Conservation (phyloP, 1,140 invertebrate genomes). For the Musca domestica region DNA sequence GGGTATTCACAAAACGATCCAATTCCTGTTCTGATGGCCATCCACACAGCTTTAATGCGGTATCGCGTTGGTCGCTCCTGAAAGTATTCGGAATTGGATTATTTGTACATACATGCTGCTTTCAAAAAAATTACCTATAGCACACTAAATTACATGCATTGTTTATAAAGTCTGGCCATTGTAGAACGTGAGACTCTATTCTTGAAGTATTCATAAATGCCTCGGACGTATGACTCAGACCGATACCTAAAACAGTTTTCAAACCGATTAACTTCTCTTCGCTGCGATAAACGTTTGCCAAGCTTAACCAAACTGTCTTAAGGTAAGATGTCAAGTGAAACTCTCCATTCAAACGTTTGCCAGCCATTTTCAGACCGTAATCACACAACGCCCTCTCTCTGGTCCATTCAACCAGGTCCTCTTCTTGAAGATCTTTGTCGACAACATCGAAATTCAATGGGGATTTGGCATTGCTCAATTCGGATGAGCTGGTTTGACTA, state of each 20-base stretch:
- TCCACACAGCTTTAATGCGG: conserved; percentile 80
- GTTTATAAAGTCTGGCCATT: conserved; percentile 51
- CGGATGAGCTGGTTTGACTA: conserved; percentile 36
- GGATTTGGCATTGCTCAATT: conserved; percentile 34
- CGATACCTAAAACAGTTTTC: conserved; percentile 61
- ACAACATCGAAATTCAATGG: conserved; percentile 40
- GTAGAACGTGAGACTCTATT: conserved; percentile 43
- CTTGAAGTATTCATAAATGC: conserved; percentile 45
- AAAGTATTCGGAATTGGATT: conserved; percentile 23
- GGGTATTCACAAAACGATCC: conserved; percentile 43
- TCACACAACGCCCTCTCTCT: conserved; percentile 43
- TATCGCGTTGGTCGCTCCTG: conserved; percentile 74
- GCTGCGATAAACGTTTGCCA: conserved; percentile 38
- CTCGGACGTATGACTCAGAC: conserved; percentile 50
- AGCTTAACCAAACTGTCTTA: conserved; percentile 40
- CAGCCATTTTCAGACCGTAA: conserved; percentile 41
- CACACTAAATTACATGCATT: conserved; percentile 45
- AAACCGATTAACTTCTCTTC: conserved; percentile 43
- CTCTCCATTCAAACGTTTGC: conserved; percentile 33
- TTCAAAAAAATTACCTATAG: conserved; percentile 34
- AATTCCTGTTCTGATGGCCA: conserved; percentile 70
- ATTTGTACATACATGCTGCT: neutral
- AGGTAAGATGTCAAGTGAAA: conserved; percentile 37
- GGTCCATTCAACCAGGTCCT: conserved; percentile 44
- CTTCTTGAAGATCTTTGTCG: conserved; percentile 39